Evolutionary conservation across 2,888 invertebrate genomes (phyloP), one percentile per base, ranked within the genome.

Genomic region (Oxytorus armatus): DNA sequence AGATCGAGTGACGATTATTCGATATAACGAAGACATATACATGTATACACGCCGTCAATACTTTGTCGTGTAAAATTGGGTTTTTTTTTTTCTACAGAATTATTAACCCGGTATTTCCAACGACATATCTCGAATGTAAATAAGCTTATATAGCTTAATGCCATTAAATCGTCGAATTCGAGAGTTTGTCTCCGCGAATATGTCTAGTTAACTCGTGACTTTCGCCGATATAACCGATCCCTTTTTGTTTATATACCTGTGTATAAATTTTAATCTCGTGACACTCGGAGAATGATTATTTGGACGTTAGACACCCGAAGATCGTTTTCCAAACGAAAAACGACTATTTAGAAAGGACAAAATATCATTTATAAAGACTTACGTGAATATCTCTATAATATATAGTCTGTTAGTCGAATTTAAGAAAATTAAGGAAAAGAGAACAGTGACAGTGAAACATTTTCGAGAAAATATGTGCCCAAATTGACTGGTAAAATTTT

Each of bases 91-190:
- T 65, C 25, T 61, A 49, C 63, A 74, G 63, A 49, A 49, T 66
- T 63, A 49, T 33, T 29, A 57, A 69, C 75, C 53, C 63, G 47
- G 61, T 63, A 55, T 69, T 47, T 49, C 42, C 73, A 39, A 49
- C 47, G 47, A 57, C 59, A 49, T 61, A 29, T 29, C 7, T n/a
- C n/a, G 14, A 39, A 8, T 18, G 7, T 18, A 14, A 18, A 29
- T 49, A 49, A 8, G 18, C 25, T 29, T 29, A 36, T 36, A 33
- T 39, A 72, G 66, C 66, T 66, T 72, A 47, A 65, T 74, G 72
- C 79, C 79, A 76, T 80, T 80, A 76, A 72, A 76, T 66, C 72
- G 72, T 61, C 79, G 53, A 76, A 76, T 61, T 25, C 55, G 29
- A 63, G 51, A 76, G 66, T 61, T 72, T 61, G 70, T 72, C 61